Base-by-base conservation (phyloP, 2,113 vertebrate species). In the Manacus vitellinus region DNA sequence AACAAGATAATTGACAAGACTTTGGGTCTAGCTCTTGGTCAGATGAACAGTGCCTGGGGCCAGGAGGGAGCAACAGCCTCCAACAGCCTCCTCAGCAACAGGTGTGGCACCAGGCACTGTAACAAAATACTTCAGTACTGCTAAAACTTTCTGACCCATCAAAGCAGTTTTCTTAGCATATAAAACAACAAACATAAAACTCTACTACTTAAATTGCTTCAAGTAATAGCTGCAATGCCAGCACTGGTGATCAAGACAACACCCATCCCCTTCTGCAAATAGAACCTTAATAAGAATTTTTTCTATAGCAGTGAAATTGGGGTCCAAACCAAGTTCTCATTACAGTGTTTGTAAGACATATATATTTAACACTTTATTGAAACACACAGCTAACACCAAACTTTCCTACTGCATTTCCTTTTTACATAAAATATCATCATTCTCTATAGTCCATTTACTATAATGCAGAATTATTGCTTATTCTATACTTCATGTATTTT, bases 31-130 rank as follows among this genome's bases (percentile, higher is more conserved):
- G 47, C 37, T 61, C 63, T 37, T 6, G 19, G 8, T 27, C 28
- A 75, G 22, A 23, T 1, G 0, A 35, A 19, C 14, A 30, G 44
- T 24, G n/a, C 31, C 77, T 59, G 47, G 47, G 20, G 56, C 35
- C 61, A 78, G 31, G 28, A 46, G 20, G 35, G 13, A 92, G 76
- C 39, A 66, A 7, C 0, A 3, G 15, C 56, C 27, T 70, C 78
- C 51, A 49, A 52, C 14, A 81, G 43, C 23, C 44, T n/a, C 22
- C 61, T 63, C 56, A 85, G 43, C 35, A 46, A 14, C 21, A 55
- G 23, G 8, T 2, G 8, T 0, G 6, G 63, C 30, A 66, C 14
- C 12, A 66, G 56, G 43, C 37, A 77, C 24, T 1, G 14, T 4
- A 58, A 65, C 14, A 49, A 81, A 63, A 43, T 16, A 37, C 7